Base-by-base conservation (phyloP, 2,888 invertebrate genomes). In the Phortica magna region DNA sequence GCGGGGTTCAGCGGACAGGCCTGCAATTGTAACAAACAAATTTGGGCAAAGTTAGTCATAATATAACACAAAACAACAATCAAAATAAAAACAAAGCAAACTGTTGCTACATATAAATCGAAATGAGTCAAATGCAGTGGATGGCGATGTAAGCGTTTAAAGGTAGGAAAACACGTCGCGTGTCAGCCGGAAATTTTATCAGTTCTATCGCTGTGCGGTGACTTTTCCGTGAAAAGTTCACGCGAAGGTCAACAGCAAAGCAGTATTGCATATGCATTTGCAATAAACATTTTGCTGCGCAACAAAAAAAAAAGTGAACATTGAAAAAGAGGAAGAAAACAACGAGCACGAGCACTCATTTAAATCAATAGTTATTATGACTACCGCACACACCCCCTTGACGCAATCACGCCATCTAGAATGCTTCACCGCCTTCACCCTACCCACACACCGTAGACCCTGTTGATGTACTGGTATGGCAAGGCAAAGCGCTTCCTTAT, bases 1-100 rank as follows among this genome's bases (percentile, higher is more conserved):
- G 97, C 97, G 84, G 98, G 98, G 93, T 98, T 98, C 89, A 99
- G 93, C 76, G 98, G 98, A 92, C 99, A 99, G 82, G 98, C 98
- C 98, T 99, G 94, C 41, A 84, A 79, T 59, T 57, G 48, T 22
- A 81, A 77, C 70, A 42, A 2, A 10, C 14, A 67, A 72, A 76
- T 14, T 6, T 41, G 19, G 64, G n/a, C 43, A 65, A 14, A 42
- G 10, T 73, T 59, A 73, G 57, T 71, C 70, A 71, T 71, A 22
- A 9, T n/a, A 31, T 2, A n/a, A 31, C n/a, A 68, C n/a, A 42
- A 41, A 2, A 43, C n/a, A n/a, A n/a, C n/a, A n/a, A n/a, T n/a
- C n/a, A 41, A 12, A 17, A 14, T 3, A 17, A 10, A 4, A 48
- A 19, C 4, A 48, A 7, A 48, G 41, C 72, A 31, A 76, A 76